A percentile compares a stretch with the other conserved stretches of the same genome.
Evolutionary conservation across 2,888 invertebrate species (phyloP).

Genomic region (Chironomus riparius): DNA sequence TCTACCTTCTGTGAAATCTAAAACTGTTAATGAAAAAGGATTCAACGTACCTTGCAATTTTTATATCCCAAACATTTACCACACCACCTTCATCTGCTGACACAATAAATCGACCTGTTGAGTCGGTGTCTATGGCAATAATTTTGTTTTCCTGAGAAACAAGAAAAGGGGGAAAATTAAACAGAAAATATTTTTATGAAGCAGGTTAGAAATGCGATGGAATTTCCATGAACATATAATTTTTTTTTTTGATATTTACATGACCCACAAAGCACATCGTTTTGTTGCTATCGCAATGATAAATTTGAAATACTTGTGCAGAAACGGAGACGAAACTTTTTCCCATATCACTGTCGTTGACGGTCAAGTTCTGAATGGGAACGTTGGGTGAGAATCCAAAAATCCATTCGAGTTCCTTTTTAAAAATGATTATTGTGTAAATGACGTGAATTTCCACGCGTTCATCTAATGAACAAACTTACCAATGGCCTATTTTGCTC

Average conservation of each 20-base stretch:
- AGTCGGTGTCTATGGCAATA: neutral
- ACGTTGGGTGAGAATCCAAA: neutral
- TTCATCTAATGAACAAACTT: neutral
- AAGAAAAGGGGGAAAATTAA: neutral
- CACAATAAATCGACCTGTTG: constrained; percentile 23
- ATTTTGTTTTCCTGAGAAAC: neutral
- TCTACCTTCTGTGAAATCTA: too few relatives aligned
- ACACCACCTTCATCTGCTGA: constrained; percentile 13
- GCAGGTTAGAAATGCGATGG: neutral
- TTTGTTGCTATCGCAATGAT: constrained; percentile 1
- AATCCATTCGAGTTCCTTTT: constrained; percentile 6
- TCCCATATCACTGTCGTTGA: neutral
- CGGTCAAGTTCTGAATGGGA: neutral
- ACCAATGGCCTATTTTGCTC: neutral
- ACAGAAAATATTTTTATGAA: neutral
- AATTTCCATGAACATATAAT: neutral
- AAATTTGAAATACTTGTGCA: constrained; percentile 9
- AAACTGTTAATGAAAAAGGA: too few relatives aligned
- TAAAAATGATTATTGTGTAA: neutral
- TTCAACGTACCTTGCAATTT: neutral
- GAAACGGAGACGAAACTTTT: neutral
- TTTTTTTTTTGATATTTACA: constrained; percentile 3
- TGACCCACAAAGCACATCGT: constrained; percentile 10
- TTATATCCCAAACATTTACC: constrained; percentile 5
- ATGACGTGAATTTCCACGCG: too few relatives aligned